Evolutionary conservation across 2,113 vertebrate species (phyloP).

Genomic region (Nesoenas mayeri): DNA sequence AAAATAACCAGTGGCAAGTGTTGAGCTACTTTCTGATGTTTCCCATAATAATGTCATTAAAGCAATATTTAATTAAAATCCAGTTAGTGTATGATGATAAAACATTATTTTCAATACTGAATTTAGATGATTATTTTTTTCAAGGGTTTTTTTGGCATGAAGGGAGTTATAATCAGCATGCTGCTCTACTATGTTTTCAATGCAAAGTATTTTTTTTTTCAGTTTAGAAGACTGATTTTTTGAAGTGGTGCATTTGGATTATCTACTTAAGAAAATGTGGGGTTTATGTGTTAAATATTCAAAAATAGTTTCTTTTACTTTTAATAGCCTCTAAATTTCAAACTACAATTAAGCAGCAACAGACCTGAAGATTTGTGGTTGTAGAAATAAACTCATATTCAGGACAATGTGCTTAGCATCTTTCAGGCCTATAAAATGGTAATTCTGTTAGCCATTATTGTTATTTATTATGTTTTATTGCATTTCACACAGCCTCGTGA

Average conservation of each 20-base stretch:
- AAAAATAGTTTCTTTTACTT: not conserved
- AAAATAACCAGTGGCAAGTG: slow-evolving; percentile 30
- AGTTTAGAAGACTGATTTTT: not conserved
- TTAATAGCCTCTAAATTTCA: not conserved
- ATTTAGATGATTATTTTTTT: slow-evolving; percentile 28
- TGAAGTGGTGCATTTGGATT: not conserved
- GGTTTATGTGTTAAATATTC: not conserved
- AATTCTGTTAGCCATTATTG: not conserved
- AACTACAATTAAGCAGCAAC: not conserved
- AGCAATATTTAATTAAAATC: slow-evolving; percentile 45
- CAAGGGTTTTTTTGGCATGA: not conserved
- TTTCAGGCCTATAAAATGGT: not conserved
- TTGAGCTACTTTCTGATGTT: slow-evolving; percentile 3
- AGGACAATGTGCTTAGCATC: not conserved
- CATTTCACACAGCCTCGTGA: not conserved
- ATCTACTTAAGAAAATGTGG: not conserved
- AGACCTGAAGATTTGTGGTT: not conserved
- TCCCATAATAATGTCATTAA: slow-evolving; percentile 21
- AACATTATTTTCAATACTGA: not conserved
- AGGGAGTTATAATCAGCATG: not conserved
- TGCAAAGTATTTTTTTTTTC: not conserved
- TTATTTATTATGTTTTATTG: slow-evolving; percentile 38
- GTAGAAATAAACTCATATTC: not conserved
- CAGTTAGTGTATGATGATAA: not conserved
- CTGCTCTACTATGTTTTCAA: not conserved